Conservation (phyloP, 2,797 vertebrate species). For the Triplophysa yarkandensis region DNA sequence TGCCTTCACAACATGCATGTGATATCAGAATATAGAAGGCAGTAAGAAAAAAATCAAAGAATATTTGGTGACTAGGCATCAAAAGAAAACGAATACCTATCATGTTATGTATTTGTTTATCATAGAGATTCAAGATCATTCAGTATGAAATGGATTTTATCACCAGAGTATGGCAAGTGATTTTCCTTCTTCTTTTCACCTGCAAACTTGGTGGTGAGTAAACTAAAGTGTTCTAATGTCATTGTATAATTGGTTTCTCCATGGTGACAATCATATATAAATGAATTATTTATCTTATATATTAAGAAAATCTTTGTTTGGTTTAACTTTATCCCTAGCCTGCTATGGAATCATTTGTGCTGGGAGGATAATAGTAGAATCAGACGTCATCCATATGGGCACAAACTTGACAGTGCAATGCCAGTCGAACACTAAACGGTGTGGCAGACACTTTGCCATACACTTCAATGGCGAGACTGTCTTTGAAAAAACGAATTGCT, state of each 20-base stretch:
- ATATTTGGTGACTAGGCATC: slow-evolving; percentile 5
- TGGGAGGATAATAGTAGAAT: slow-evolving; percentile 66
- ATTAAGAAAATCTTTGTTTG: neutral
- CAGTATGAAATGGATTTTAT: slow-evolving; percentile 64
- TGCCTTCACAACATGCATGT: neutral
- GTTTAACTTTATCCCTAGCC: slow-evolving; percentile 43
- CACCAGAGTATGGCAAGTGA: slow-evolving; percentile 47
- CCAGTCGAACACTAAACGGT: slow-evolving; percentile 44
- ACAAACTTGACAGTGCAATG: slow-evolving; percentile 73
- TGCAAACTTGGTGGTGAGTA: slow-evolving; percentile 65
- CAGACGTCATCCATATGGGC: slow-evolving; percentile 64
- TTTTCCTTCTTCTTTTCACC: slow-evolving; percentile 56
- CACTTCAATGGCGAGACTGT: slow-evolving; percentile 58
- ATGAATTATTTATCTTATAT: no score
- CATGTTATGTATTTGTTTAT: neutral
- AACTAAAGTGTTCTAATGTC: neutral
- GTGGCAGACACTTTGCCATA: slow-evolving; percentile 61
- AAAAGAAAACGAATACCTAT: slow-evolving; percentile 1
- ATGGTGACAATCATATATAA: no score
- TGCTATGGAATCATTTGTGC: neutral
- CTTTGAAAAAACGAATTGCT: slow-evolving; percentile 64
- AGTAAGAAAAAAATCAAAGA: neutral
- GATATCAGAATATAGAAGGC: neutral
- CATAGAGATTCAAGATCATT: slow-evolving; percentile 39
- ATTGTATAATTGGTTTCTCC: no score